These are phyloP conservation scores for Rhodophaea formosa DNA, from an alignment of 2,888 invertebrate genomes.

Conservation along the genomic window DNA sequence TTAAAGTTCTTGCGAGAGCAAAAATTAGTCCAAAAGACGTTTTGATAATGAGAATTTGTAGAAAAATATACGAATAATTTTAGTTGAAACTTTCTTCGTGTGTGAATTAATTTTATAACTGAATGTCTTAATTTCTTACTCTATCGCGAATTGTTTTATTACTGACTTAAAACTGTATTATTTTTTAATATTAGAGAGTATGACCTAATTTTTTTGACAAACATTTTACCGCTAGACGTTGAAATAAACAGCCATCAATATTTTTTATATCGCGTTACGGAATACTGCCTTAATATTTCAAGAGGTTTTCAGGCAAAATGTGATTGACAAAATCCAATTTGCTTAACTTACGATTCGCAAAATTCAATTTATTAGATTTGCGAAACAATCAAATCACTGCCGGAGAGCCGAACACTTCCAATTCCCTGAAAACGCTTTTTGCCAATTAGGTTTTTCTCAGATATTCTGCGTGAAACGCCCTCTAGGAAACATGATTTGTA, in stretches of 20 bases:
- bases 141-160: not conserved
- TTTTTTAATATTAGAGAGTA: not conserved
- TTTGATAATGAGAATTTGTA: constrained; percentile 15
- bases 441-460: too few species aligned
- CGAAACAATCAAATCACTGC: too few species aligned
- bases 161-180: constrained; percentile 12
- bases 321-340: too few species aligned
- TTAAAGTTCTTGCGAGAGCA: constrained; percentile 17
- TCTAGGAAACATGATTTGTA: not conserved
- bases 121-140: not conserved
- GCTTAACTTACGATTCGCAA: too few species aligned
- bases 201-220: not conserved
- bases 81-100: constrained; percentile 2
- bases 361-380: too few species aligned
- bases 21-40: constrained; percentile 24
- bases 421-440: too few species aligned
- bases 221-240: not conserved
- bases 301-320: too few species aligned
- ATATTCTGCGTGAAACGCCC: not conserved
- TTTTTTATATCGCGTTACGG: not conserved
- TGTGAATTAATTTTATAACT: constrained; percentile 9
- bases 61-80: constrained; percentile 8
- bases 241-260: not conserved
- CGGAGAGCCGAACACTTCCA: too few species aligned
- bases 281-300: too few species aligned